Conservation (phyloP, 1,140 invertebrate genomes). For the Whitmania pigra region DNA sequence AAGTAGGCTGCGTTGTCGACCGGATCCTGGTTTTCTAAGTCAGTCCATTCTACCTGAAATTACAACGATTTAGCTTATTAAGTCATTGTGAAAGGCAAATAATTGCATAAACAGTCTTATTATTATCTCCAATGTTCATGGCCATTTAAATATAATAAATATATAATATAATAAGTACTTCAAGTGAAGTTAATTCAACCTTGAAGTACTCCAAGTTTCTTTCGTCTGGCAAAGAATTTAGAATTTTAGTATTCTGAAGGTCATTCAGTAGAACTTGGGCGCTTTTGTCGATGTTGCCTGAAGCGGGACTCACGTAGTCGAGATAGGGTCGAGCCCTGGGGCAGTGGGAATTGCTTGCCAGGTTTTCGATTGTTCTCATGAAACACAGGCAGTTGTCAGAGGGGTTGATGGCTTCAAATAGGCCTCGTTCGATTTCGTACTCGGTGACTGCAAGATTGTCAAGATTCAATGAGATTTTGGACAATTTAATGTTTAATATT, state of each 20-base stretch:
- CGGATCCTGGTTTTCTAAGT: constrained; percentile 72
- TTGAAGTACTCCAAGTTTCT: constrained; percentile 13
- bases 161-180: too few species aligned
- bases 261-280: constrained; percentile 76
- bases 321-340: constrained; percentile 5
- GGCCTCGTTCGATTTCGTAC: constrained; percentile 21
- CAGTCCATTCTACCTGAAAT: constrained; percentile 72
- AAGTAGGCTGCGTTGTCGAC: constrained; percentile 83
- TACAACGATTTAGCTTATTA: neutral
- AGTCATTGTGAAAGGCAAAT: too few species aligned
- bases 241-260: constrained; percentile 60
- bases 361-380: constrained; percentile 15
- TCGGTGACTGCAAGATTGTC: constrained; percentile 22
- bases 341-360: constrained; percentile 12
- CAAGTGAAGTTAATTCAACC: neutral
- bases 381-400: constrained; percentile 22
- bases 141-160: too few species aligned
- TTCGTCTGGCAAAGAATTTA: constrained; percentile 14
- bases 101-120: too few species aligned
- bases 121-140: too few species aligned
- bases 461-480: neutral
- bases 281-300: constrained; percentile 58
- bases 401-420: constrained; percentile 17
- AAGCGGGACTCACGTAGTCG: neutral
- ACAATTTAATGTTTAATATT: neutral